Percentiles rank a stretch among this genome's conserved stretches.
phyloP scores from a whole-genome alignment of 2,113 vertebrate species.

The Oryzias javanicus region DNA sequence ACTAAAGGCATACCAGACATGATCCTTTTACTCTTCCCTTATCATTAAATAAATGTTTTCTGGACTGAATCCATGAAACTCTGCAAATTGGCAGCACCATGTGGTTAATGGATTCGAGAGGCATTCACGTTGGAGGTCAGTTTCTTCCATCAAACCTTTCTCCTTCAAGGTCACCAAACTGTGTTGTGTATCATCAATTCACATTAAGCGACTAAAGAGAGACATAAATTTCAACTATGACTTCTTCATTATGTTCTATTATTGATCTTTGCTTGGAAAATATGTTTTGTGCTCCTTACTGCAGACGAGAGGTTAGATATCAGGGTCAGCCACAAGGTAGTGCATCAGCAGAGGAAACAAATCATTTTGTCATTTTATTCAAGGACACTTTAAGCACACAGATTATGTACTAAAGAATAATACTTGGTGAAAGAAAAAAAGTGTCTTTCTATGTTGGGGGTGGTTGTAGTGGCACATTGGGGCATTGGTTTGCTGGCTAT shows the following conservation, averaged over 20 bases:
- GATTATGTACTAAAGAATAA: too few relatives aligned
- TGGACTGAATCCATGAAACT: constrained; percentile 4
- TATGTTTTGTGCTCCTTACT: constrained; percentile 20
- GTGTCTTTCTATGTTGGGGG: too few relatives aligned
- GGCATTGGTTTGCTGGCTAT: too few relatives aligned
- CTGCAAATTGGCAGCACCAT: constrained; percentile 18
- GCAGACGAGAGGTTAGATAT: constrained; percentile 34
- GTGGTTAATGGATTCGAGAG: constrained; percentile 25
- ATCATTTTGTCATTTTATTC: constrained; percentile 19
- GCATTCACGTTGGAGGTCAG: constrained; percentile 40
- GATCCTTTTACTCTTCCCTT: neutral
- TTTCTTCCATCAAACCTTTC: constrained; percentile 5
- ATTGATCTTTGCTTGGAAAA: constrained; percentile 53
- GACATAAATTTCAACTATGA: constrained; percentile 40
- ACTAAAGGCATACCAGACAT: too few relatives aligned
- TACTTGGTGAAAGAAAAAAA: too few relatives aligned
- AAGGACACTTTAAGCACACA: constrained; percentile 13
- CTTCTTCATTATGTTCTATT: constrained; percentile 54
- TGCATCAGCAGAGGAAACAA: constrained; percentile 10
- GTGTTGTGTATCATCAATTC: constrained; percentile 24
- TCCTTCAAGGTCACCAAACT: constrained; percentile 15
- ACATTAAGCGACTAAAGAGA: constrained; percentile 19
- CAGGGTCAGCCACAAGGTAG: constrained; percentile 20
- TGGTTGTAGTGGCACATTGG: too few relatives aligned
- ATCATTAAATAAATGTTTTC: constrained; percentile 5